These are phyloP conservation scores for Amaurobius ferox DNA, from an alignment of 2,888 invertebrate species.

Conservation along the genomic window DNA sequence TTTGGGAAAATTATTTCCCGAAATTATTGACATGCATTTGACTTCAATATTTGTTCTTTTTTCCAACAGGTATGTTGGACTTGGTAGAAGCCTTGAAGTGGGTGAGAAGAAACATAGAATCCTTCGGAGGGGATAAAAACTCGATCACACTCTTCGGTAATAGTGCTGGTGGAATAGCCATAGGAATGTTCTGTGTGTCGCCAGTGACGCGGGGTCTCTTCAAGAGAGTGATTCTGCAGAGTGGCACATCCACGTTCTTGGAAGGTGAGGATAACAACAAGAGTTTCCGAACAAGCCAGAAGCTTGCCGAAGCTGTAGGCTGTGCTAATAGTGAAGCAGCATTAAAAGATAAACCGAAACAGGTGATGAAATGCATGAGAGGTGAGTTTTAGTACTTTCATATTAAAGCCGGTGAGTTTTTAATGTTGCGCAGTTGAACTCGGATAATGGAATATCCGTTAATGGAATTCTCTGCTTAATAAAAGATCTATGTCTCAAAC, in stretches of 20 bases:
- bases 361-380: conserved; percentile 39
- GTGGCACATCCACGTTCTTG: conserved; percentile 19
- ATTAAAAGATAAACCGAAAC: neutral
- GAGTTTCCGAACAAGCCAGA: neutral
- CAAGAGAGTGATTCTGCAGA: conserved; percentile 33
- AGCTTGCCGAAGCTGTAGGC: conserved; percentile 29
- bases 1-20: no score
- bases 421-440: no score
- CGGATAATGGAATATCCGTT: no score
- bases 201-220: conserved; percentile 34
- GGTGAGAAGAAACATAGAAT: conserved; percentile 22
- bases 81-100: conserved; percentile 23
- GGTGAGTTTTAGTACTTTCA: no score
- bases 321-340: conserved; percentile 12
- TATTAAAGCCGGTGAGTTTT: no score
- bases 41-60: no score
- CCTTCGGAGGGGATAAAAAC: conserved; percentile 23
- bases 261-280: conserved; percentile 9
- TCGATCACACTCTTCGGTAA: conserved; percentile 29
- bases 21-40: no score
- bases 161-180: conserved; percentile 21
- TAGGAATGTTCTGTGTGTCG: conserved; percentile 30
- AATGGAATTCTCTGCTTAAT: no score
- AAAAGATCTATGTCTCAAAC: no score
- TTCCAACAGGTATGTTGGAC: conserved; percentile 37